Base-by-base conservation (phyloP, 2,113 vertebrate genomes). In the Lagopus muta region DNA sequence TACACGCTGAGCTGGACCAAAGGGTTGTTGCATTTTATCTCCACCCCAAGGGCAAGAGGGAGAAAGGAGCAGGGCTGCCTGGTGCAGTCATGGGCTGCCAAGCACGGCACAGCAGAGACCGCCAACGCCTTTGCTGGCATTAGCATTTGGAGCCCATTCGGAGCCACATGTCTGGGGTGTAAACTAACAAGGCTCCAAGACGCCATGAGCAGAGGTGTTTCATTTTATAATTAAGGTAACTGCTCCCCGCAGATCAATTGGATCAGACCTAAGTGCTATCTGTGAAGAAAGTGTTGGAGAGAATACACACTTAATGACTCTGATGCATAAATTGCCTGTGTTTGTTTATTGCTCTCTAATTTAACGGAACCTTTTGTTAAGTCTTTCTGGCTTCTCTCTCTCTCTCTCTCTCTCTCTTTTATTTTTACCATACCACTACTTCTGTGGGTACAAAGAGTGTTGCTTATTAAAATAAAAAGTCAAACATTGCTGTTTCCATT, bases 181-280 rank as follows among this genome's bases (percentile, higher is more conserved):
- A 75, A 97, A 83, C 90, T 95, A 97, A 95, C 91, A 95, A 87
- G 93, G 54, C 92, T 97, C 93, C 80, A 16, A 92, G 83, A 77
- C 78, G 66, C 87, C 77, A 52, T 96, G 96, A 97, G 81, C 94
- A 96, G 96, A 96, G 90, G 96, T 97, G 88, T 98, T 97, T 97
- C 96, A 95, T 95, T 97, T 98, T 90, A 96, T 97, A 97, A 97
- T 97, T 97, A 97, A 97, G 94, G 86, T 93, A 97, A 97, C 90
- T 96, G 81, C 88, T 97, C 96, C 91, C 94, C 32, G 65, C 65
- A 96, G 96, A 97, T 97, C 92, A 94, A 96, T 96, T 65, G 87
- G 40, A 89, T 93, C 96, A 95, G 92, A 91, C 78, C 87, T 84
- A 84, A 97, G 91, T 94, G 54, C 67, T 93, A n/a, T 73, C 86